Conservation (phyloP, 2,888 invertebrate genomes). For the Phyllotreta striolata region DNA sequence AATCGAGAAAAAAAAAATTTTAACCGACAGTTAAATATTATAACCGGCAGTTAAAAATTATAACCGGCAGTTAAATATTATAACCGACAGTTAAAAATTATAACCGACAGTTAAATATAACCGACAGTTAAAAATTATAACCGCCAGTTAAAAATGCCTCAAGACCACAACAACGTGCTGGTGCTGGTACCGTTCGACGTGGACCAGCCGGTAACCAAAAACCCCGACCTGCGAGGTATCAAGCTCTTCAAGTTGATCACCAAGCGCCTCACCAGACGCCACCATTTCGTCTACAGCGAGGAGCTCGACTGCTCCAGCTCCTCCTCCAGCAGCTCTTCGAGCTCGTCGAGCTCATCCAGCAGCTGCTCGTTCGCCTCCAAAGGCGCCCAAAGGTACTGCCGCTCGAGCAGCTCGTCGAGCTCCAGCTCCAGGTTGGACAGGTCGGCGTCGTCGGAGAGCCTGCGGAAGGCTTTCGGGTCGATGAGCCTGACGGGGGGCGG, state of each 20-base stretch:
- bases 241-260: slow-evolving; percentile 73
- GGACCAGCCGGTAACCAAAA: too few relatives aligned
- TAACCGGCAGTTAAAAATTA: too few relatives aligned
- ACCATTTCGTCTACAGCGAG: slow-evolving; percentile 61
- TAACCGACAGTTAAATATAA: too few relatives aligned
- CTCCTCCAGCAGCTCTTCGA: slow-evolving; percentile 53
- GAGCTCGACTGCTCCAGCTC: slow-evolving; percentile 62
- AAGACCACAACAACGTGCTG: too few relatives aligned
- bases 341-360: slow-evolving; percentile 57
- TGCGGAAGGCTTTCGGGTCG: slow-evolving; percentile 77
- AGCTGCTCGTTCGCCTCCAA: slow-evolving; percentile 53
- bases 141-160: too few relatives aligned
- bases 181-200: too few relatives aligned
- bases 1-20: too few relatives aligned
- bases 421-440: slow-evolving; percentile 63
- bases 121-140: too few relatives aligned
- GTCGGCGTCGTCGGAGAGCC: slow-evolving; percentile 67
- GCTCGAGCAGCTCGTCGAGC: slow-evolving; percentile 70
- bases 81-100: too few relatives aligned
- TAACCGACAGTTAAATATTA: too few relatives aligned
- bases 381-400: slow-evolving; percentile 54
- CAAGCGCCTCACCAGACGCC: slow-evolving; percentile 62
- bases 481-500: slow-evolving; percentile 63
- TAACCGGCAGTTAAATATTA: too few relatives aligned
- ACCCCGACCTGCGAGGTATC: slow-evolving; percentile 63